These are phyloP conservation scores for Aspidiotus rigidus DNA, from an alignment of 2,888 invertebrate genomes.

Conservation along the genomic window DNA sequence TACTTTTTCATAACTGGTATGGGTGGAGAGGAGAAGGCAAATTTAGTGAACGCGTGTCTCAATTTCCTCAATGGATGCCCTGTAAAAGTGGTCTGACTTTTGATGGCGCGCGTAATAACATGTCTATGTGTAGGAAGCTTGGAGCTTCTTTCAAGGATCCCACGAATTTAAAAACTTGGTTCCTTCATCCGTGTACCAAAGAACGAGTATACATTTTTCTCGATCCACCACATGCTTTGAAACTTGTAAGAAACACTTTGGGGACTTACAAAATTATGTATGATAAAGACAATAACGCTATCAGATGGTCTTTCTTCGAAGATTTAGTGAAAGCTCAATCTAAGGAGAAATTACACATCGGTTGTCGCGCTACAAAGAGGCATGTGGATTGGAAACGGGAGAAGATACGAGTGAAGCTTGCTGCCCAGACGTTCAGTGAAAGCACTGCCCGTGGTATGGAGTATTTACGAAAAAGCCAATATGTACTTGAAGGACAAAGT, in stretches of 20 bases:
- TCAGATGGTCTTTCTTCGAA: neutral
- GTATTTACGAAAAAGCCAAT: neutral
- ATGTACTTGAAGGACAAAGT: too few relatives aligned
- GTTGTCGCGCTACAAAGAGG: neutral
- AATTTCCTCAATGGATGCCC: neutral
- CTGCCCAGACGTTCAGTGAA: slow-evolving; percentile 4
- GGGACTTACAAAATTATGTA: neutral
- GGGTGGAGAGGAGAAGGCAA: neutral
- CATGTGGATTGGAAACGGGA: slow-evolving; percentile 6
- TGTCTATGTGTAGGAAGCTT: neutral
- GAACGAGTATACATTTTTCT: neutral
- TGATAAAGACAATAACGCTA: neutral
- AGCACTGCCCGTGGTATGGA: neutral
- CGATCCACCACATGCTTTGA: slow-evolving; percentile 3
- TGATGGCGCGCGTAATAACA: neutral
- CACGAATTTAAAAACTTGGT: neutral
- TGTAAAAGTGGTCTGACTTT: neutral
- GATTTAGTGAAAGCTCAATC: neutral
- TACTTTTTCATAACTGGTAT: slow-evolving; percentile 1
- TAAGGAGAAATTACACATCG: neutral
- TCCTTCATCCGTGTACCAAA: neutral
- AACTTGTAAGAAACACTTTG: neutral
- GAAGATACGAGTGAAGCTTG: slow-evolving; percentile 1
- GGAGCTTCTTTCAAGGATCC: neutral
- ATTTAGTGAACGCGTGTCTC: neutral